Evolutionary conservation across 2,113 vertebrate species (phyloP).

Genomic region (Pterophyllum scalare): DNA sequence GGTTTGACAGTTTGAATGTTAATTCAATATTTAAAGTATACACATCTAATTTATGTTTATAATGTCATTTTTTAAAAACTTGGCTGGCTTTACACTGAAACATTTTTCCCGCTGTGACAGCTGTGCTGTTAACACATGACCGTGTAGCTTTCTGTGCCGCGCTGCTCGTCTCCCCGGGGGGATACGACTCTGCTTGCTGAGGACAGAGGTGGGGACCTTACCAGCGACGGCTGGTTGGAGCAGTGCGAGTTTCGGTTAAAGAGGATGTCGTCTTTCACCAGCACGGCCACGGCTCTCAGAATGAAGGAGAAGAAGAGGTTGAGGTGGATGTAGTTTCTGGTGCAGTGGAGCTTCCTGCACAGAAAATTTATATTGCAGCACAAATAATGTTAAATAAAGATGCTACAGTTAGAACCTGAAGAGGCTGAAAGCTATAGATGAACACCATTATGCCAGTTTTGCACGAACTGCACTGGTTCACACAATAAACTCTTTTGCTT

Average conservation of each 20-base stretch:
- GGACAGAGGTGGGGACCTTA: slow-evolving; percentile 45
- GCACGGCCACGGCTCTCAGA: slow-evolving; percentile 88
- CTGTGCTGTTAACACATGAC: background rate
- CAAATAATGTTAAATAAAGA: background rate
- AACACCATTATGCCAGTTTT: background rate
- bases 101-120: background rate
- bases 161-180: background rate
- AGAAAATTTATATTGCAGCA: rapidly evolving
- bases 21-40: background rate
- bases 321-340: slow-evolving; percentile 94
- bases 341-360: slow-evolving; percentile 91
- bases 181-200: background rate
- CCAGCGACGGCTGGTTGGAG: slow-evolving; percentile 74
- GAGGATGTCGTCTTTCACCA: slow-evolving; percentile 90
- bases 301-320: slow-evolving; percentile 96
- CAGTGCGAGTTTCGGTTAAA: slow-evolving; percentile 80
- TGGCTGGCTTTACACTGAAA: background rate
- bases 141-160: background rate
- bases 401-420: background rate
- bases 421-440: background rate
- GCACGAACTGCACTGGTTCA: background rate
- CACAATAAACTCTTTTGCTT: background rate
- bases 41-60: rapidly evolving
- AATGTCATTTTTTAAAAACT: background rate
- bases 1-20: background rate